phyloP scores from a whole-genome alignment of 2,888 invertebrate species.

The Diplolepis rosae region DNA sequence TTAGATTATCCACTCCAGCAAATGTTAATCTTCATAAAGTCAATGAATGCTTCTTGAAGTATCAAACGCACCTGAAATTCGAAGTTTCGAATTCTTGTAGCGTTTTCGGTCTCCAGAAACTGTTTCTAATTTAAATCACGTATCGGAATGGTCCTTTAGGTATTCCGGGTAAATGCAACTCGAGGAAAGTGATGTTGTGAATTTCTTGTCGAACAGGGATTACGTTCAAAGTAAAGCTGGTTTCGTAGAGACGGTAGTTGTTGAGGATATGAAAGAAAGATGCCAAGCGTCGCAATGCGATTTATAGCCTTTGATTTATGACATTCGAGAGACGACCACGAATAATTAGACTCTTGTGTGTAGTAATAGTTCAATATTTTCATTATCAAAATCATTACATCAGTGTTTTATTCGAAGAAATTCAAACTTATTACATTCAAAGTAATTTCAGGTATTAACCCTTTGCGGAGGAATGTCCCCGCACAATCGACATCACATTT shows the following conservation, averaged over 20 bases:
- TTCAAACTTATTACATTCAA: no score
- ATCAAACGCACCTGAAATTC: neutral
- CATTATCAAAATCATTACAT: no score
- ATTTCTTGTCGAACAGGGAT: constrained; percentile 40
- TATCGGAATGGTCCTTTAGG: constrained; percentile 36
- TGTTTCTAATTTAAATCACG: constrained; percentile 29
- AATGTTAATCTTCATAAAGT: neutral
- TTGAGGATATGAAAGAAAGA: constrained; percentile 40
- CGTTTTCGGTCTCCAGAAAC: neutral
- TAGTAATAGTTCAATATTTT: no score
- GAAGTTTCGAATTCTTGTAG: neutral
- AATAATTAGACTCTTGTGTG: constrained; percentile 22
- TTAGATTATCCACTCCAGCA: no score
- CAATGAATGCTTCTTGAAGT: neutral
- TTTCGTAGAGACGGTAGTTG: neutral
- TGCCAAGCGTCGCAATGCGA: constrained; percentile 55
- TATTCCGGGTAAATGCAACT: constrained; percentile 36
- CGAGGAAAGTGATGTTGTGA: constrained; percentile 33
- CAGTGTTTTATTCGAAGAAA: no score
- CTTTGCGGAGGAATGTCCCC: no score
- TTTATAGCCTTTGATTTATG: constrained; percentile 66
- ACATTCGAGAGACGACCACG: constrained; percentile 51
- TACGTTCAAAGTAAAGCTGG: constrained; percentile 30
- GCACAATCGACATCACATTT: no score
- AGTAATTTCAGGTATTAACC: no score